Evolutionary conservation across 2,113 vertebrate species (phyloP), one percentile per base, ranked within the genome.

Genomic region (Todiramphus chloris): DNA sequence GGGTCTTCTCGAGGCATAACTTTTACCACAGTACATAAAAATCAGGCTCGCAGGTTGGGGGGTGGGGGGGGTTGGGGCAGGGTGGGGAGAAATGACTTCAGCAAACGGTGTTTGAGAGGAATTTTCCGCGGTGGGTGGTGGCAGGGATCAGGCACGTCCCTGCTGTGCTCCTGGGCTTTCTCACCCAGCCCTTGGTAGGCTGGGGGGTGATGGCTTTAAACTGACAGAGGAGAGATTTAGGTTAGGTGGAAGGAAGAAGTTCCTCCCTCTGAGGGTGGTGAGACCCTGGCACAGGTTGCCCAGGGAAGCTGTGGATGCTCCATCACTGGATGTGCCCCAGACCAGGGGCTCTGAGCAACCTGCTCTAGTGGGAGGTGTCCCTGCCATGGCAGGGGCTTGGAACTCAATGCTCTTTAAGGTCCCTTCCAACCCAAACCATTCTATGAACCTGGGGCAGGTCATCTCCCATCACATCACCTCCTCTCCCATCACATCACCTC

Each of bases 21-120:
- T 77, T 97, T 96, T 95, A 96, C 91, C 93, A 70, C 83, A 50
- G 78, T 53, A 87, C 91, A 85, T 95, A 91, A 95, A 76, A 91
- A 91, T 78, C 88, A 93, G 60, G 72, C 72, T 35, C 19, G 44
- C 81, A 17, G 78, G 92, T 96, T 83, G 46, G 78, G 55, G 44
- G 12, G 23, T 23, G 48, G 48, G 48, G 31, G 31, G 56, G 16
- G 4, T 30, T 27, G 56, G 17, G 56, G 56, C 27, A 13, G 48
- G 48, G 48, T 11, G 41, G 44, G 25, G 13, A 51, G 59, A 35
- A 77, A 27, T 64, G 48, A 68, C 17, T 9, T 62, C n/a, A 89
- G 83, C 27, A 93, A 90, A 93, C 93, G 73, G 72, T 72, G 85
- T 95, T 84, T 87, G 95, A 77, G 74, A 81, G 43, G 77, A 83